Evolutionary conservation across 2,888 invertebrate genomes (phyloP), one percentile per base, ranked within the genome.

Genomic region (Epistrophe eligans): DNA sequence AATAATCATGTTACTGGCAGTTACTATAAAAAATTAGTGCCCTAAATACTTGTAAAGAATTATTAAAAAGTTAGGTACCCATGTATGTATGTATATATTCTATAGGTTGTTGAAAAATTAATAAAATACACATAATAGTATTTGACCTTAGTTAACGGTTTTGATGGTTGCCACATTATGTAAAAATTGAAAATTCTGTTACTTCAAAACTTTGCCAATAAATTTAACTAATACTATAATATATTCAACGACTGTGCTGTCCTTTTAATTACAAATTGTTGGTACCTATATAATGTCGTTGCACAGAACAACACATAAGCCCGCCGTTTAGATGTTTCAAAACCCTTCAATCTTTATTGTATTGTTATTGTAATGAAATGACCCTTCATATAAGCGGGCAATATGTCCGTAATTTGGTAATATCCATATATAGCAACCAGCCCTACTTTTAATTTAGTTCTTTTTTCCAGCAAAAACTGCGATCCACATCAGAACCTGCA

Each of bases 331-430:
- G 28, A 72, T 32, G 28, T 13, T 40, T 35, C 17, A 57, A 70
- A 70, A 43, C 57, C 15, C 48, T 11, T 50, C 50, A 77, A 70
- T 67, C 40, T 57, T 70, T 38, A 70, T 77, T 28, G 38, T 24
- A 57, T 38, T 60, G 58, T 77, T 77, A 40, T 77, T 43, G 60
- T 48, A 70, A 52, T 71, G 13, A 77, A 77, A 62, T 77, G 32
- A 71, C 50, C 40, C 60, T 77, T 77, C 24, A 15, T 24, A 60
- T 19, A 24, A 38, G 40, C 40, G 28, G 58, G 45, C 58, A 38
- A 70, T 40, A 77, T 77, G 60, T 71, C 43, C n/a, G 55, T 38
- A 55, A 55, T 55, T 52, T 55, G 10, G 17, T 55, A 10, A 32
- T 66, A 66, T 66, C 45, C 64, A 48, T 62, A 58, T 35, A 58